Evolutionary conservation across 2,113 vertebrate species (phyloP).

Genomic region (Sinosuthora webbiana): DNA sequence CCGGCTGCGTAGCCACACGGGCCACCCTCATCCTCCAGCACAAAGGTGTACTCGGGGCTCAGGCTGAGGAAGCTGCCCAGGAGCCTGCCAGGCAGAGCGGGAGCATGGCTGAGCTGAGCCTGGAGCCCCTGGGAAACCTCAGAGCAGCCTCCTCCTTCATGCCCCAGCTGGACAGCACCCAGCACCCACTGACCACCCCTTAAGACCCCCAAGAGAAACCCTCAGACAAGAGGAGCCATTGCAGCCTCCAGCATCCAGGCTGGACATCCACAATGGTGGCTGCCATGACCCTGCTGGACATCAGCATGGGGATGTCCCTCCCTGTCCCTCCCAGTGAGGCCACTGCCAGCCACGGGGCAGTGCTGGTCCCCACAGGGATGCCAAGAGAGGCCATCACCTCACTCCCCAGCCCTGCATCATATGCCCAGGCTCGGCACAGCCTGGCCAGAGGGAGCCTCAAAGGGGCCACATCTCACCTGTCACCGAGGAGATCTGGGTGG

Average conservation of each 20-base stretch:
- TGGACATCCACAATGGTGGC: neutral
- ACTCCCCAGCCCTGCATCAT: neutral
- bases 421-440: fast-evolving
- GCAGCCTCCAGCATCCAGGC: neutral
- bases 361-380: neutral
- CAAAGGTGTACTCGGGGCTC: conserved; percentile 82
- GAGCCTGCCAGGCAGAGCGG: conserved; percentile 59
- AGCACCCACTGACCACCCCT: neutral
- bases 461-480: conserved; percentile 68
- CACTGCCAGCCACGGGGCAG: neutral
- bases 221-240: neutral
- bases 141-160: neutral
- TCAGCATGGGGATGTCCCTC: neutral
- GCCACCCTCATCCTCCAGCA: conserved; percentile 83
- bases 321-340: neutral
- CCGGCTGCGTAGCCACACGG: conserved; percentile 79
- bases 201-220: neutral
- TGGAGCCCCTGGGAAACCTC: neutral
- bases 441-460: neutral
- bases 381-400: neutral
- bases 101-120: neutral
- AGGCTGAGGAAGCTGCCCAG: conserved; percentile 81
- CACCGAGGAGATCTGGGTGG: conserved; percentile 82
- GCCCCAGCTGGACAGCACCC: neutral
- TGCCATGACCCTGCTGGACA: neutral